These are phyloP conservation scores for Lycopodina hypogea DNA, from an alignment of 37 sponge, comb jelly and placozoan genomes.

Conservation along the genomic window DNA sequence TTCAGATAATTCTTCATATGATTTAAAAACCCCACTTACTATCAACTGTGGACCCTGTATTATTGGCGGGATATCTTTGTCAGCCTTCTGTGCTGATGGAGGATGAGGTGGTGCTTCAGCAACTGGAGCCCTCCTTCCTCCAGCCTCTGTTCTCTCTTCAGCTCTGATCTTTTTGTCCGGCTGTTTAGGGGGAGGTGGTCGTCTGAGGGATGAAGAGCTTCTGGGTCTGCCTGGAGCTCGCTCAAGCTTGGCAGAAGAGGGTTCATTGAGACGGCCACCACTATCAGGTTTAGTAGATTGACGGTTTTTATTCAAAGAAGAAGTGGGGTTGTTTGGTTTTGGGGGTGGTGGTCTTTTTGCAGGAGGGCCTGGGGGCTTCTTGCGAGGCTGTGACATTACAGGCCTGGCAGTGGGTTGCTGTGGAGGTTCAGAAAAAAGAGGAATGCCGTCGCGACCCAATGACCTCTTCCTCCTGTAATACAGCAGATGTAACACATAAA, in stretches of 20 bases:
- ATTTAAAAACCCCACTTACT: background rate
- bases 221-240: background rate
- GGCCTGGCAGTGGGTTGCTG: too few species aligned
- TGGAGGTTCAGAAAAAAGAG: too few species aligned
- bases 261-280: background rate
- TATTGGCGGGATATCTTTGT: background rate
- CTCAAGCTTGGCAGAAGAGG: background rate
- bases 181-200: constrained; percentile 12
- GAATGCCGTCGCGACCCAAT: too few species aligned
- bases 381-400: background rate
- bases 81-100: background rate
- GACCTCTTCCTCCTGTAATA: too few species aligned
- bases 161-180: background rate
- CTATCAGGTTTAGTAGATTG: too few species aligned
- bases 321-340: too few species aligned
- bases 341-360: constrained; percentile 13
- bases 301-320: too few species aligned
- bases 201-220: background rate
- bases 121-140: background rate
- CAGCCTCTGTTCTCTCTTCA: background rate
- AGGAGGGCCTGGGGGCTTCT: background rate
- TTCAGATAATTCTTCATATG: background rate
- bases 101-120: background rate
- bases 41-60: background rate
- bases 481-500: too few species aligned